A percentile compares a stretch with the other conserved stretches of the same genome.
These are phyloP conservation scores for Sepioteuthis lessoniana DNA, from an alignment of 2,888 invertebrate genomes.

Conservation along the genomic window DNA sequence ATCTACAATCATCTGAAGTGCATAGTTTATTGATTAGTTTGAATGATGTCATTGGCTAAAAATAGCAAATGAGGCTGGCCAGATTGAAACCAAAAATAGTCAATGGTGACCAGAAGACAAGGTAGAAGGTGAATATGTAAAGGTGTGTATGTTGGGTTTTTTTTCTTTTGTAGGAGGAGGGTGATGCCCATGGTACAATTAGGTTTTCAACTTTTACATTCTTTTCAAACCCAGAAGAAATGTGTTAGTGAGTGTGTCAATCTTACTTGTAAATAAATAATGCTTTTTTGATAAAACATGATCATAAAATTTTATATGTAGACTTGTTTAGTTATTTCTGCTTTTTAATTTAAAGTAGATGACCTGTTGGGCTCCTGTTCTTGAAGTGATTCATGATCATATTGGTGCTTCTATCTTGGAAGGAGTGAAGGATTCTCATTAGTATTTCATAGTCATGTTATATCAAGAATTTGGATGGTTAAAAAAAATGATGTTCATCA, in stretches of 20 bases:
- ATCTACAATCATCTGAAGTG: neutral
- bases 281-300: neutral
- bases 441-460: too few species aligned
- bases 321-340: neutral
- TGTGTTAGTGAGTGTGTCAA: too few species aligned
- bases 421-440: too few species aligned
- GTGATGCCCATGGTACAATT: neutral
- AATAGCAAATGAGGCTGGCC: conserved; percentile 9
- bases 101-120: neutral
- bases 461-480: too few species aligned
- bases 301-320: neutral
- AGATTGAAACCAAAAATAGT: conserved; percentile 1
- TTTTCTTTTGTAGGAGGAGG: neutral
- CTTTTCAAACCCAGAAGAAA: too few species aligned
- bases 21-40: neutral
- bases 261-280: neutral
- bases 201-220: neutral
- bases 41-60: neutral
- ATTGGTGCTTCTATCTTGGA: too few species aligned
- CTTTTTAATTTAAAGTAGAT: neutral
- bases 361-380: too few species aligned
- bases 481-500: too few species aligned
- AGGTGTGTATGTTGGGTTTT: neutral
- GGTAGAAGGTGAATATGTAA: neutral
- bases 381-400: too few species aligned